Evolutionary conservation across 2,888 invertebrate genomes (phyloP).

Genomic region (Aethes cnicana): DNA sequence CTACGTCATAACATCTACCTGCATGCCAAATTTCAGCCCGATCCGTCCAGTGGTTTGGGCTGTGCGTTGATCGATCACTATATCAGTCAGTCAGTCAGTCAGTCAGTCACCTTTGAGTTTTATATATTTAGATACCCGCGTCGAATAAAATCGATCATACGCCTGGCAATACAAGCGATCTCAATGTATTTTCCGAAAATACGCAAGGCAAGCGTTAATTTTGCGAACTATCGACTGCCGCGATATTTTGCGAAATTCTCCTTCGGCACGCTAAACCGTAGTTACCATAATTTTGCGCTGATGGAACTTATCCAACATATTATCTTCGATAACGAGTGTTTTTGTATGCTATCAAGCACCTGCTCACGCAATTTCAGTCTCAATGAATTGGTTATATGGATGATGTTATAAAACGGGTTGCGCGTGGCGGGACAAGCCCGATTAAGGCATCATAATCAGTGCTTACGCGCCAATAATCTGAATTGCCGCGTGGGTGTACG

Average conservation of each 20-base stretch:
- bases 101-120: too few species aligned
- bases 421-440: slow-evolving; percentile 10
- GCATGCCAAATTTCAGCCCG: too few species aligned
- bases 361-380: slow-evolving; percentile 21
- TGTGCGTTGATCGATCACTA: too few species aligned
- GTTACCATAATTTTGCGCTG: slow-evolving; percentile 45
- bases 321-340: slow-evolving; percentile 18
- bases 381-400: slow-evolving; percentile 7
- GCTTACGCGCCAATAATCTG: slow-evolving; percentile 51
- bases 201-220: slow-evolving; percentile 34
- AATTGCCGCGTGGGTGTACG: slow-evolving; percentile 48
- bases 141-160: slow-evolving; percentile 43
- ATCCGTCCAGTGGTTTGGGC: too few species aligned
- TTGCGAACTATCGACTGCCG: slow-evolving; percentile 40
- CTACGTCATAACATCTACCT: too few species aligned
- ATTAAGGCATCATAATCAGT: slow-evolving; percentile 40
- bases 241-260: slow-evolving; percentile 46
- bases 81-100: too few species aligned
- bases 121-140: too few species aligned
- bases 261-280: slow-evolving; percentile 47
- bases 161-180: slow-evolving; percentile 26
- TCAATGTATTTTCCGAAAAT: slow-evolving; percentile 27
- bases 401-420: not conserved
- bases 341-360: too few species aligned
- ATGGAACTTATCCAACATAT: slow-evolving; percentile 33